Evolutionary conservation across 2,888 invertebrate genomes (phyloP), one percentile per base, ranked within the genome.

Genomic region (Drosophila mulleri): DNA sequence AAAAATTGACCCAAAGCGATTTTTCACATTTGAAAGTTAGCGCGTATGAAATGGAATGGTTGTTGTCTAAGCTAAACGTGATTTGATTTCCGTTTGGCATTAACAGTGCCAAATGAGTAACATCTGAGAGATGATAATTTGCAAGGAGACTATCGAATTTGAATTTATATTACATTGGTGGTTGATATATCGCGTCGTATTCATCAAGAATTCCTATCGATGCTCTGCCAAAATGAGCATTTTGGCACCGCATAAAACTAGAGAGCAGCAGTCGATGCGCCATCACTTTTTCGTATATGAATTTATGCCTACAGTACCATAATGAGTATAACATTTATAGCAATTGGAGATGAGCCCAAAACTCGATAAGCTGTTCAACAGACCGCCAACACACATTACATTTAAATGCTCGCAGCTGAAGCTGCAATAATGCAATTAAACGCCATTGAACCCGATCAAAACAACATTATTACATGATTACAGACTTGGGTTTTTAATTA

Each of bases 401-500:
- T 29, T 48, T 29, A 48, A 48, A 48, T 48, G 2, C 11, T 11
- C 9, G 26, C 6, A 48, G 11, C 9, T 47, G 2, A 44, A 44
- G 44, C 12, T 44, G 14, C 8, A 4, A 7, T 14, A 26, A 16
- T 26, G 2, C 1, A n/a, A 47, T 9, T 4, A 48, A 3, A 7
- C 1, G 3, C 12, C 29, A 18, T 9, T 11, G 6, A 29, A 29
- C 29, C 18, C 7, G 7, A 50, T 50, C 1, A 50, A 50, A 50
- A 50, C 32, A 50, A 8, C 2, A 35, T 35, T 7, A 2, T 18
- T 50, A 32, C 3, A 72, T 74, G 80, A 80, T 80, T 89, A 87
- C 84, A 87, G 82, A 87, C 84, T 88, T 81, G 52, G 50, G 70
- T 71, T 88, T 82, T 73, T 54, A 80, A 82, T 89, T 83, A 87